Evolutionary conservation across 2,113 vertebrate genomes (phyloP).

Genomic region (Microtus ochrogaster): DNA sequence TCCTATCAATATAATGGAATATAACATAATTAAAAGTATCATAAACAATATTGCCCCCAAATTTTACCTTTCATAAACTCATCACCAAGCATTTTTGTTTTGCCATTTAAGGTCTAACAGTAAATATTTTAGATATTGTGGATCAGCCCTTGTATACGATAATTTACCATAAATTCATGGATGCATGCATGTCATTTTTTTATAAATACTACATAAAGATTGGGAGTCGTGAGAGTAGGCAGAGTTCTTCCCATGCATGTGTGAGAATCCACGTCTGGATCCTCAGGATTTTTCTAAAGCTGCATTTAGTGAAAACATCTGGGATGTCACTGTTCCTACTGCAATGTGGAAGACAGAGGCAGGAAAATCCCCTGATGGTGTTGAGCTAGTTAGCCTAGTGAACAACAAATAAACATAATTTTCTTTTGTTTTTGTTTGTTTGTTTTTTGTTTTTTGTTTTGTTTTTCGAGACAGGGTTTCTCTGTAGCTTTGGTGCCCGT

Average conservation of each 20-base stretch:
- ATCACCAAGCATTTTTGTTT: not conserved
- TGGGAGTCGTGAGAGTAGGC: rapidly evolving
- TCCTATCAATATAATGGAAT: not conserved
- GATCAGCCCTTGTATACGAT: rapidly evolving
- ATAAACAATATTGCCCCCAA: not conserved
- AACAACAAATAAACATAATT: not conserved
- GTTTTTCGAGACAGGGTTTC: too few species aligned
- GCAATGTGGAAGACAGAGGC: too few species aligned
- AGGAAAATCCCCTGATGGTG: not conserved
- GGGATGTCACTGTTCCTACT: rapidly evolving
- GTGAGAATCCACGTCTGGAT: not conserved
- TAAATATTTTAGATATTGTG: not conserved
- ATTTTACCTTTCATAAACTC: not conserved
- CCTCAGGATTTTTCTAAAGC: not conserved
- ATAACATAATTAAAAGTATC: not conserved
- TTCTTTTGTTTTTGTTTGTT: too few species aligned
- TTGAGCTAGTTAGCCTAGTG: too few species aligned
- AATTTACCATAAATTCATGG: not conserved
- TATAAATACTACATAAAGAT: not conserved
- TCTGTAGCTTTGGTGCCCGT: too few species aligned
- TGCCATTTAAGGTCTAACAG: not conserved
- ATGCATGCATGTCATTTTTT: not conserved
- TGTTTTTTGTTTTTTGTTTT: too few species aligned
- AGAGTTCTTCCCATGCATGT: not conserved
- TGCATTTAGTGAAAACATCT: not conserved